phyloP scores from a whole-genome alignment of 2,797 vertebrate genomes.

The Acanthopagrus latus region DNA sequence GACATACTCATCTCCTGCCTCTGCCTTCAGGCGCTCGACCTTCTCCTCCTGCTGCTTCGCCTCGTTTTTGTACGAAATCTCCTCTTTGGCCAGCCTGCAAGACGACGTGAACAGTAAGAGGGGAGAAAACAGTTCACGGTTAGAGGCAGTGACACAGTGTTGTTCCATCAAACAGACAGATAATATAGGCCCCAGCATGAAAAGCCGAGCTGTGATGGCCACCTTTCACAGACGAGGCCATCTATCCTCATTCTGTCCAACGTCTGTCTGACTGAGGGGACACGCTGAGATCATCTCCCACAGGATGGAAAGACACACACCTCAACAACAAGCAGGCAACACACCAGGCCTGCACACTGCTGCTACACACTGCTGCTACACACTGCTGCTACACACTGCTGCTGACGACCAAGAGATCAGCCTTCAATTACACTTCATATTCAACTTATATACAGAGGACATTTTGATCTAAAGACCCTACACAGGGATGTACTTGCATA shows the following conservation, averaged over 20 bases:
- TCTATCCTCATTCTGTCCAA: constrained; percentile 64
- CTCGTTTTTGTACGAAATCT: constrained; percentile 92
- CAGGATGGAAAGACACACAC: constrained; percentile 79
- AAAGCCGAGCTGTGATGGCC: constrained; percentile 66
- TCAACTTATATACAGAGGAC: not conserved
- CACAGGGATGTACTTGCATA: too few species aligned
- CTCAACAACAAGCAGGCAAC: constrained; percentile 76
- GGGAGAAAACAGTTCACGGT: constrained; percentile 20
- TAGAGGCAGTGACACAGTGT: constrained; percentile 36
- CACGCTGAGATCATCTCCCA: constrained; percentile 72
- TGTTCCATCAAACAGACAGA: constrained; percentile 66
- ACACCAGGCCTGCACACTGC: constrained; percentile 74
- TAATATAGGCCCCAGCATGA: constrained; percentile 44
- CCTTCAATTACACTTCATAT: not conserved
- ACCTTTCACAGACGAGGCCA: constrained; percentile 62
- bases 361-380: constrained; percentile 57
- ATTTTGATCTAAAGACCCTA: not conserved
- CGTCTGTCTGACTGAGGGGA: constrained; percentile 57
- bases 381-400: too few species aligned
- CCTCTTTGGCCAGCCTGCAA: constrained; percentile 93
- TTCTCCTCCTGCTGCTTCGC: constrained; percentile 94
- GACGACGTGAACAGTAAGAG: constrained; percentile 8
- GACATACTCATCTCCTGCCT: constrained; percentile 89
- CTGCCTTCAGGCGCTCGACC: constrained; percentile 92
- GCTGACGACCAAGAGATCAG: too few species aligned